Base-by-base conservation (phyloP, 2,113 vertebrate species). In the Microcebus griseorufus region DNA sequence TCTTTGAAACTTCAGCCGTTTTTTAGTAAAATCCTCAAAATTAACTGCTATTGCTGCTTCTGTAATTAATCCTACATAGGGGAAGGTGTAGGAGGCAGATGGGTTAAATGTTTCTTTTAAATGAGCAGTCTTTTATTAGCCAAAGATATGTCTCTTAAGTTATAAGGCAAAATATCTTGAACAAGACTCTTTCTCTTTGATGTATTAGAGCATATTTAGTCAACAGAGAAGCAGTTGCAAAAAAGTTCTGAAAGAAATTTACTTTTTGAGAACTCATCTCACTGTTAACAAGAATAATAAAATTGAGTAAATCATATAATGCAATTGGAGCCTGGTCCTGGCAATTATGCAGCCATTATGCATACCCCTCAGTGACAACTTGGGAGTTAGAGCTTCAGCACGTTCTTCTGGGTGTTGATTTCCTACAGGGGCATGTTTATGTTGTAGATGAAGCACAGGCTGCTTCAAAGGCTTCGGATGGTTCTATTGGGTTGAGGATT, bases 401-500 rank as follows among this genome's bases (percentile, higher is more conserved):
- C 65, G 10, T 87, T 92, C 78, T 85, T 92, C 78, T 85, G 95
- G 96, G 76, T 94, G 96, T 80, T 95, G 85, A 89, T 96, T 97
- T 98, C 98, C 98, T 97, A 45, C 85, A 60, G 97, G 95, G 95
- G 17, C 60, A 0, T 97, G 95, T 98, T 98, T 97, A 95, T 97
- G 95, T 97, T 97, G 95, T 94, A 96, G 96, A 85, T 70, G 92
- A 95, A 94, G 90, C 81, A 84, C 87, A 97, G 93, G 75, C 98
- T 97, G 98, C 97, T 98, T 93, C 92, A 97, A 93, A 97, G 97
- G 92, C 94, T 97, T 98, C 75, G 95, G 96, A 96, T 97, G 80
- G 73, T 98, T 98, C 98, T 96, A 87, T 97, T 98, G 97, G 96
- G 97, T 86, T 97, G 97, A 98, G 98, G 97, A 98, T 98, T 99